phyloP scores from a whole-genome alignment of 2,797 vertebrate species.

The Pygocentrus nattereri region DNA sequence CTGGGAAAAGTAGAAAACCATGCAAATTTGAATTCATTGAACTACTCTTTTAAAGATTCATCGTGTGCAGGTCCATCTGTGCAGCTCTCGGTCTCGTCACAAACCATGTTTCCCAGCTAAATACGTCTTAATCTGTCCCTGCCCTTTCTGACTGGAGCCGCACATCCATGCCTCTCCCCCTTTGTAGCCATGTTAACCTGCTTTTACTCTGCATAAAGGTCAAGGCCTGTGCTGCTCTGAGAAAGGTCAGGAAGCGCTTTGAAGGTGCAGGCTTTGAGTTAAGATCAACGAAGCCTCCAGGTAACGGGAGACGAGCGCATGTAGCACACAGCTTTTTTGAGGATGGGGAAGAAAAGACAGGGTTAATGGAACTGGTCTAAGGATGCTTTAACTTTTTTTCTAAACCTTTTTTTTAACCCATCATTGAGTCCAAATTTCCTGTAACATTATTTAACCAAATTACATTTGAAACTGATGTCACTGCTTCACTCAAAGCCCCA shows the following conservation, averaged over 20 bases:
- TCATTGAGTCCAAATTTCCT: no score
- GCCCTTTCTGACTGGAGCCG: slow-evolving; percentile 39
- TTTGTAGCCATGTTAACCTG: slow-evolving; percentile 29
- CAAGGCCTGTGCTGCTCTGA: slow-evolving; percentile 37
- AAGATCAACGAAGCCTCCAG: slow-evolving; percentile 38
- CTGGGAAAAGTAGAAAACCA: no score
- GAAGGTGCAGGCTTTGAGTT: slow-evolving; percentile 52
- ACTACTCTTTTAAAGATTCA: background rate
- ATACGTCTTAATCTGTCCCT: slow-evolving; percentile 41
- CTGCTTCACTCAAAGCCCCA: background rate
- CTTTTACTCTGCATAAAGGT: slow-evolving; percentile 49
- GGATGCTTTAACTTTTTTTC: no score
- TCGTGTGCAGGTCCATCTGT: background rate
- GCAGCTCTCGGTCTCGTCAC: background rate
- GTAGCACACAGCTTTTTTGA: slow-evolving; percentile 5
- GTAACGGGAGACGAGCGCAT: background rate
- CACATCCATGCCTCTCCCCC: background rate
- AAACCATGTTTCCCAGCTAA: background rate
- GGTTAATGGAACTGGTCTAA: no score
- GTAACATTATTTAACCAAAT: background rate
- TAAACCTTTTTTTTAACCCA: no score
- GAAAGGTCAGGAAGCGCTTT: slow-evolving; percentile 53
- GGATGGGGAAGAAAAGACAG: background rate
- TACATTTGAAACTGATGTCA: background rate
- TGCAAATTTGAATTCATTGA: no score